Conservation (phyloP, 2,113 vertebrate genomes). For the Nicator chloris region DNA sequence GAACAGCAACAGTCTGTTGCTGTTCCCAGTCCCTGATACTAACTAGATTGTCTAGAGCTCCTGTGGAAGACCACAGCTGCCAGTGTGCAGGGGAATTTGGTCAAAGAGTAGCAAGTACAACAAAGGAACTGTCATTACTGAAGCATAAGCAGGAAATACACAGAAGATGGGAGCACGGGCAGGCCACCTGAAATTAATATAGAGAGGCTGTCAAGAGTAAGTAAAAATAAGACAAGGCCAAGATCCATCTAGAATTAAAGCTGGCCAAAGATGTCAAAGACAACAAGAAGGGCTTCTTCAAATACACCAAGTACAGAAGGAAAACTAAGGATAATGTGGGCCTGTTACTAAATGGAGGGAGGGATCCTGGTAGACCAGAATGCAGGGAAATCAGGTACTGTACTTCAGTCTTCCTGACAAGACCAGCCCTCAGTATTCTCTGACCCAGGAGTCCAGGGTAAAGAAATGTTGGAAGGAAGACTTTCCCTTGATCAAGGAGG, state of each 20-base stretch:
- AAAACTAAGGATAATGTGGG: neutral
- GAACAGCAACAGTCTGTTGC: neutral
- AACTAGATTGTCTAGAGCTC: neutral
- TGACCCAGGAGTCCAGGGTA: neutral
- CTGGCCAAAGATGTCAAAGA: neutral
- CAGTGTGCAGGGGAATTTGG: neutral
- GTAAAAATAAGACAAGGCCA: neutral
- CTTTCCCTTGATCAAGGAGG: neutral
- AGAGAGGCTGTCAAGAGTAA: neutral
- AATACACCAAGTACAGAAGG: neutral
- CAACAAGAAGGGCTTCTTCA: neutral
- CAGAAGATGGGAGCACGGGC: neutral
- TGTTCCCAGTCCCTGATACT: neutral
- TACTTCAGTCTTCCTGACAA: neutral
- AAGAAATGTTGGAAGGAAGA: neutral
- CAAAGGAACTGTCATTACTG: neutral
- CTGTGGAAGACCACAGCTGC: neutral
- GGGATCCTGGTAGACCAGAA: neutral
- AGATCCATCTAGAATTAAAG: neutral
- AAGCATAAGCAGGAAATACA: neutral
- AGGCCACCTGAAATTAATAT: neutral
- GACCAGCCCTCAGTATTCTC: neutral
- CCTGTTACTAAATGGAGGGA: neutral
- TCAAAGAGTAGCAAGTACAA: neutral
- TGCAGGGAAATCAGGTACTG: neutral